Evolutionary conservation across 2,888 invertebrate genomes (phyloP).

Genomic region (Pristionchus japonicus): DNA sequence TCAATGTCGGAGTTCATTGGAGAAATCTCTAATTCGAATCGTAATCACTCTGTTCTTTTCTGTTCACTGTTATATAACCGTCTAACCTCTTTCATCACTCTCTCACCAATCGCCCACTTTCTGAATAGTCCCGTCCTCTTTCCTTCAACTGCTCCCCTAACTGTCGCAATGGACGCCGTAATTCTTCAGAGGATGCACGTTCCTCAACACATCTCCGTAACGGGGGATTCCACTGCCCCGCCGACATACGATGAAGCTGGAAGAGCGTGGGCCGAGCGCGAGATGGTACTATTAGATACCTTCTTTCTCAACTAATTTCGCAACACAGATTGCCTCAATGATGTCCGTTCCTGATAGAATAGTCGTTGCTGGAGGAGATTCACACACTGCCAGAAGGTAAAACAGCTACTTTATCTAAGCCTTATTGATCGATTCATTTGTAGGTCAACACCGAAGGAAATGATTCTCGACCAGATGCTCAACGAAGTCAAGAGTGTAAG

Average conservation of each 20-base stretch:
- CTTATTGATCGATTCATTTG: background rate
- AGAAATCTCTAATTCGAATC: too few relatives aligned
- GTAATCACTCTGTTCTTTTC: background rate
- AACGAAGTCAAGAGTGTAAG: conserved; percentile 36
- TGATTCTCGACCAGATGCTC: conserved; percentile 45
- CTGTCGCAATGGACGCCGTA: background rate
- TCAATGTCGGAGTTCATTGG: too few relatives aligned
- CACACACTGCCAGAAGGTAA: conserved; percentile 21
- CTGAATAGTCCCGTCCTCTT: too few relatives aligned
- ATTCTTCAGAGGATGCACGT: conserved; percentile 53
- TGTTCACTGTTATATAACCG: background rate
- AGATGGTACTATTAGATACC: too few relatives aligned
- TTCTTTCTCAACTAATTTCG: background rate
- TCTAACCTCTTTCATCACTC: background rate
- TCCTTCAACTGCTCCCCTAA: background rate
- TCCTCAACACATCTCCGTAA: conserved; percentile 60
- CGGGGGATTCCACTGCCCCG: conserved; percentile 49
- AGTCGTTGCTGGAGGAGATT: conserved; percentile 55
- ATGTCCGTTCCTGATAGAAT: conserved; percentile 64
- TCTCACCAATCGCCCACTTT: background rate
- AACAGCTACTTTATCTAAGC: background rate
- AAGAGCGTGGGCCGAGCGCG: conserved; percentile 32
- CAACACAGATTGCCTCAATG: conserved; percentile 26
- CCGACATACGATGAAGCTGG: conserved; percentile 16
- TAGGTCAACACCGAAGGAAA: conserved; percentile 47